Evolutionary conservation across 2,113 vertebrate species (phyloP), one percentile per base, ranked within the genome.

Genomic region (Canis aureus): DNA sequence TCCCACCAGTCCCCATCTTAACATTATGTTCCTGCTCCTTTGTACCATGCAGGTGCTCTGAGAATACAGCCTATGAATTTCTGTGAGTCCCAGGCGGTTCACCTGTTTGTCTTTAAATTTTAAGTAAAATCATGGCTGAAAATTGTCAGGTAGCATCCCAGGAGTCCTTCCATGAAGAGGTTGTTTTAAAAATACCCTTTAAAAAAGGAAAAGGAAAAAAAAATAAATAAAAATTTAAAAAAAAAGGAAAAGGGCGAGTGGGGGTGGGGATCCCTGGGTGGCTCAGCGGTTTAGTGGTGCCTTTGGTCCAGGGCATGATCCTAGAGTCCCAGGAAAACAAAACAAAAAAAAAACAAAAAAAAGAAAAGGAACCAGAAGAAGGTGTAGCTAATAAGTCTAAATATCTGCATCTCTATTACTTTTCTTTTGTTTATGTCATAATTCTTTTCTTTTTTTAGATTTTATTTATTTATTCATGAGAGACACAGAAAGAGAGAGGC

Each of bases 61-160:
- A 86, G 69, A 86, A 88, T 27, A 93, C 0, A 91, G 49, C 35
- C 66, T 49, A n/a, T 25, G 62, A 76, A 59, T 17, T 8, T 57
- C 88, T 55, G 2, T 66, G 71, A 78, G 32, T 71, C 85, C 69
- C 53, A 19, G 20, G 43, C 29, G 76, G 10, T 84, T 96, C 55
- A 62, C 82, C 85, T 66, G 81, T 91, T 91, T 97, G 53, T 96
- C 59, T 96, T 80, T 11, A 13, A 74, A 71, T 79, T 93, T 83
- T 51, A 78, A 94, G 62, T 80, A 69, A 94, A 89, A 88, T 38
- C 4, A 57, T 19, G 43, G 57, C 51, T 87, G 49, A 67, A 95
- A 69, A 59, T n/a, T 86, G 23, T 38, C 19, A 88, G 32, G 17
- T 60, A 91, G 59, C 27, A 85, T 82, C 69, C 38, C 83, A 84